Base-by-base conservation (phyloP, 2,797 vertebrate species). In the Lepus townsendii region DNA sequence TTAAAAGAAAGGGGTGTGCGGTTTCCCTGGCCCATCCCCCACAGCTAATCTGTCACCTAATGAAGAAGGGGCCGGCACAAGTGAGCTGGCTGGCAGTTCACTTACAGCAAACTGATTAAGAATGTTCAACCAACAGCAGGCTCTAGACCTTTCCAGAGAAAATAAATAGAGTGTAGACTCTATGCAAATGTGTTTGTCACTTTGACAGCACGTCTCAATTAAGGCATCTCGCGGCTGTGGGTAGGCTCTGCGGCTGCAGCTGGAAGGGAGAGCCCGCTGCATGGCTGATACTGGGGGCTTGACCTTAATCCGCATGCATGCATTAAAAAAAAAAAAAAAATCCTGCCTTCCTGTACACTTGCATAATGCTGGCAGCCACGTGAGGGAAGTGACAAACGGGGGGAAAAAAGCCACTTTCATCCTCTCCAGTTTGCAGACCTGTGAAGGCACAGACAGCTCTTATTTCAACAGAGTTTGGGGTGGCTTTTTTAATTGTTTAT, bases 121-220 rank as follows among this genome's bases (percentile, higher is more conserved):
- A 98, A 98, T 98, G 98, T 98, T 98, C 98, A 97, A 98, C 98
- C 98, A 98, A 98, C 97, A 98, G 98, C 98, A 99, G 98, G 98
- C 98, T 98, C 98, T 97, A 98, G 98, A 98, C 98, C 98, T 98
- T 98, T 98, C 98, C 97, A 97, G 97, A 92, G 93, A 97, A 98
- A 98, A 98, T 98, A 99, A 99, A 99, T 97, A 97, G 96, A 95
- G 95, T 97, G 99, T 98, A 99, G 99, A 98, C 98, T 96, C 97
- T 99, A 99, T 99, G 99, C 99, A 99, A 99, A 99, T 99, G 98
- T 99, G 98, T 99, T 99, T 99, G 99, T 99, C 99, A 99, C 99
- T 99, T 98, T 99, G 99, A 99, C 99, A 99, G 99, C 98, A 98
- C 98, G 99, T 99, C 99, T 99, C 99, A 99, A 99, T 99, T 99